A percentile compares a stretch with the other conserved stretches of the same genome.
Evolutionary conservation across 1,140 invertebrate genomes (phyloP).

Genomic region (Scaptodrosophila lebanonensis): DNA sequence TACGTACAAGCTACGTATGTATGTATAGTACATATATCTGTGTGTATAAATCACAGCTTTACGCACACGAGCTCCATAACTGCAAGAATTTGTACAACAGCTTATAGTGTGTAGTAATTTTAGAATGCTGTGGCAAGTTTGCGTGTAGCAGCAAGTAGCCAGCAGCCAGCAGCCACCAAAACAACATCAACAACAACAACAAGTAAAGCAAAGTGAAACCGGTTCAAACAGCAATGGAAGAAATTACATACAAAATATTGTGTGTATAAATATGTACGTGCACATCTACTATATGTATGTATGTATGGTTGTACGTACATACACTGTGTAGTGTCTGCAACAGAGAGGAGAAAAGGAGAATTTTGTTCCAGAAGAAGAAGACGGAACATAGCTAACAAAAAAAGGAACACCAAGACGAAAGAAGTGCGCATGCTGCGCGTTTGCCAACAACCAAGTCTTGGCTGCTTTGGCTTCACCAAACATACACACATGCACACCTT

Average conservation of each 20-base stretch:
- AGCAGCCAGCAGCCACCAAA: conserved; percentile 32
- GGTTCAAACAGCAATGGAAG: no score
- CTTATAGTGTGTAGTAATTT: conserved; percentile 65
- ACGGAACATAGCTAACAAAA: conserved; percentile 15
- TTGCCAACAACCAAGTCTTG: no score
- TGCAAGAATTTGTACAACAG: conserved; percentile 71
- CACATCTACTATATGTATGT: neutral
- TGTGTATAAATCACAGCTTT: no score
- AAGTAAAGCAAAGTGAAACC: conserved; percentile 62
- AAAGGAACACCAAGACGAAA: conserved; percentile 23
- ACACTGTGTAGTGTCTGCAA: conserved; percentile 18
- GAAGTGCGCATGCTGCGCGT: conserved; percentile 18
- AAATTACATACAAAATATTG: no score
- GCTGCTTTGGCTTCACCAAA: no score
- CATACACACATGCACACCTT: no score
- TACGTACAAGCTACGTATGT: no score
- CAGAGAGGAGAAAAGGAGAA: conserved; percentile 41
- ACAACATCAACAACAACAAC: conserved; percentile 32
- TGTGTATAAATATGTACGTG: conserved; percentile 27
- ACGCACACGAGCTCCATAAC: no score
- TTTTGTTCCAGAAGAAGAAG: conserved; percentile 51
- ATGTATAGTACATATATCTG: no score
- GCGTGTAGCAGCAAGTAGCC: conserved; percentile 11
- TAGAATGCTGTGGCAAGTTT: conserved; percentile 53
- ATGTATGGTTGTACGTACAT: no score